Base-by-base conservation (phyloP, 1,140 invertebrate species). In the Drosophila yakuba region DNA sequence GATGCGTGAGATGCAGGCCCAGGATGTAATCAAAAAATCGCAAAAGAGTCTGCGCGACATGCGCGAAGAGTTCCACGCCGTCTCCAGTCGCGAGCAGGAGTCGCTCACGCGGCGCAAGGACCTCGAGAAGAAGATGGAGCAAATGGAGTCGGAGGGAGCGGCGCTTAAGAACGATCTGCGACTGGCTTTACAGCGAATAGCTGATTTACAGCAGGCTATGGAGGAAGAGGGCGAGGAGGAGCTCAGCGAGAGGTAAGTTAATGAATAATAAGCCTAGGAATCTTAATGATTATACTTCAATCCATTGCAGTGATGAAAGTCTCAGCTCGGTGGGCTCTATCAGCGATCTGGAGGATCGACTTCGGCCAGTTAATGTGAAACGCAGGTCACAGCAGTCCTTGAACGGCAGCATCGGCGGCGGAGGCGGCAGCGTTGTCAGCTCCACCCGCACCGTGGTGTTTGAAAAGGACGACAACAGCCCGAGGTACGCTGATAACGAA, bases 141-240 rank as follows among this genome's bases (percentile, higher is more conserved):
- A 94, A 57, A 91, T 94, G 4, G 95, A 96, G 80, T 93, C 94
- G 0, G 95, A 96, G 90, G 93, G 94, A 3, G 92, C 94, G 43
- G 94, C 94, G 10, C 93, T 95, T 0, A 93, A 94, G 66, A 94
- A 95, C 52, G 97, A 97, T 93, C 93, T 97, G 23, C 94, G 96
- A 58, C 92, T 97, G 77, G 97, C 97, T 6, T 93, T 97, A 74
- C 96, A 97, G 91, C 93, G 97, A 80, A 97, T 97, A 69, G 95
- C 97, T 50, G 97, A 97, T 92, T 92, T 98, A 8, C 97, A 97
- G 80, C 95, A 95, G 78, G 97, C 96, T n/a, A 95, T 97, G 90
- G 96, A 97, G 84, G 97, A 97, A 82, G 97, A 95, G 61, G 93
- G 95, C 56, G 95, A 96, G 59, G 94, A 95, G 66, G 94, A 90